These are phyloP conservation scores for Agriopis aurantiaria DNA, from an alignment of 2,888 invertebrate species.

Conservation along the genomic window DNA sequence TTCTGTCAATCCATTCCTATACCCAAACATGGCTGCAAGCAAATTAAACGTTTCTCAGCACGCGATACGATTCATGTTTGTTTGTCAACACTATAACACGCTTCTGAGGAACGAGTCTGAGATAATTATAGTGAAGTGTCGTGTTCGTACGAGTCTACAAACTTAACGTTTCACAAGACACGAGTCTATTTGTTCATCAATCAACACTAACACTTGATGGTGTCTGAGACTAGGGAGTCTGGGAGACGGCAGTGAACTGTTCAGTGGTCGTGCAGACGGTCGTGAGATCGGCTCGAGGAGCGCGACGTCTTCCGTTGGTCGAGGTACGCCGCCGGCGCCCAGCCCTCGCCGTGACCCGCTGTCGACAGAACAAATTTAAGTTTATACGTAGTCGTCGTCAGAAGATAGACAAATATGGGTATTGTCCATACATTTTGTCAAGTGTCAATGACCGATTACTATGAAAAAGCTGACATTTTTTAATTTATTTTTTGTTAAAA, in stretches of 20 bases:
- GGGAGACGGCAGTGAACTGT: neutral
- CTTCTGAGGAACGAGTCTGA: neutral
- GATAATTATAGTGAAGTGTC: neutral
- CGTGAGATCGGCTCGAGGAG: constrained; percentile 89
- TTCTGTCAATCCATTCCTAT: neutral
- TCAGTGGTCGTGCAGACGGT: constrained; percentile 81
- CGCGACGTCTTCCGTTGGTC: constrained; percentile 93
- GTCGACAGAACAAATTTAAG: constrained; percentile 30
- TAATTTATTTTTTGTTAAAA: no score
- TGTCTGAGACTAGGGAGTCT: neutral
- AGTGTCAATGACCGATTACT: no score
- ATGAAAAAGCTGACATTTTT: no score
- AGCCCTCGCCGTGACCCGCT: constrained; percentile 92
- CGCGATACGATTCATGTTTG: neutral
- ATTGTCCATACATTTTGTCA: no score
- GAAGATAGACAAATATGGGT: no score
- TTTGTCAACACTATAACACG: neutral
- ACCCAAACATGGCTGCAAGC: neutral
- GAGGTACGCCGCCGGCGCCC: constrained; percentile 97
- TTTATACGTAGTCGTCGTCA: neutral
- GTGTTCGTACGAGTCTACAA: constrained; percentile 63
- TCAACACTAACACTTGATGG: neutral
- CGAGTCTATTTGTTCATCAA: neutral
- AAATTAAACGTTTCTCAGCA: neutral
- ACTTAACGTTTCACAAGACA: neutral